These are phyloP conservation scores for Zoanthus gigantus DNA, from an alignment of 92 coral and sea anemone genomes.

Conservation along the genomic window DNA sequence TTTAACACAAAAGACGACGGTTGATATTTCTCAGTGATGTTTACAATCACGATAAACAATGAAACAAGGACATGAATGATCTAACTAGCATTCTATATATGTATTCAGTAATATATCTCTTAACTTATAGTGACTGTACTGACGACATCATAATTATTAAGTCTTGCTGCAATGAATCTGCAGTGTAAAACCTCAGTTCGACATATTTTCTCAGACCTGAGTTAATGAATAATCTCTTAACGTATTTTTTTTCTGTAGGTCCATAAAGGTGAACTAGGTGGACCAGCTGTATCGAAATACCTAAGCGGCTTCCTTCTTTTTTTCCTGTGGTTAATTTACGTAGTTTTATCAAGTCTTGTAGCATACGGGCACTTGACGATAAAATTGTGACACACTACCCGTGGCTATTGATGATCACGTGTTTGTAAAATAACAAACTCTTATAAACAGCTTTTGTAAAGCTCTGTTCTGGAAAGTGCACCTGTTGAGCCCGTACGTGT, in stretches of 20 bases:
- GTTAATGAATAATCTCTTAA: not conserved
- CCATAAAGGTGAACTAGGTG: slow-evolving; percentile 88
- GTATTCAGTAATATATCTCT: too few relatives aligned
- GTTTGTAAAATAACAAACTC: not conserved
- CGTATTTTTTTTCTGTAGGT: slow-evolving; percentile 49
- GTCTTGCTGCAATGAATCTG: too few relatives aligned
- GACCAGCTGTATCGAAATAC: slow-evolving; percentile 70
- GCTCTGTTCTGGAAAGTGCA: not conserved
- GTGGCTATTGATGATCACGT: not conserved
- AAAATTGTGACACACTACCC: slow-evolving; percentile 42
- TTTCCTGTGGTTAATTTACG: slow-evolving; percentile 75
- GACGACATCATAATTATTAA: too few relatives aligned
- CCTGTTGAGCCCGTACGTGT: too few relatives aligned
- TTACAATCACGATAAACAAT: too few relatives aligned
- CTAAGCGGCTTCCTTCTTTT: slow-evolving; percentile 68
- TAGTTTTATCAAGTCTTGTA: slow-evolving; percentile 75
- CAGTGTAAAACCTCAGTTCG: too few relatives aligned
- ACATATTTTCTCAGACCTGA: too few relatives aligned
- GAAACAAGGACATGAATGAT: too few relatives aligned
- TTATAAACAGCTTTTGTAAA: not conserved
- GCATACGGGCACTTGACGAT: slow-evolving; percentile 76
- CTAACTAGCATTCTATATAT: too few relatives aligned
- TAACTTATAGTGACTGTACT: too few relatives aligned
- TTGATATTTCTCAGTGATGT: too few relatives aligned
- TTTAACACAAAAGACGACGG: too few relatives aligned